Base-by-base conservation (phyloP, 2,888 invertebrate species). In the Eubasilissa splendida region DNA sequence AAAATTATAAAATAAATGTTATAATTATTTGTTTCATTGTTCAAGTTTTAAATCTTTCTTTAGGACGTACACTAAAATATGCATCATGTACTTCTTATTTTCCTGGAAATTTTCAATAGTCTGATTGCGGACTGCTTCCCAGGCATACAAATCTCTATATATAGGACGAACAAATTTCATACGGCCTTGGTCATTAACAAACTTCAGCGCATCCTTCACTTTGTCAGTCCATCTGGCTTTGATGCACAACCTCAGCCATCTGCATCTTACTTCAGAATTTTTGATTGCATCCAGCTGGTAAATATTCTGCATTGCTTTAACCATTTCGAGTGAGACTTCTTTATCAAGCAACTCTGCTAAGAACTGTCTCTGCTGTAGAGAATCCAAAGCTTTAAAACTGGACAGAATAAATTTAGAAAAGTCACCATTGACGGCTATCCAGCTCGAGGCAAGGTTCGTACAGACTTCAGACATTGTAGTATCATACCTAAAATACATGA, bases 81-180 rank as follows among this genome's bases (percentile, higher is more conserved):
- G 93, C 96, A 97, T 97, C 97, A 97, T 96, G 86, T 92, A 90
- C 70, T 91, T 88, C 85, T 93, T 93, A 84, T 95, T 92, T 65
- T 90, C 88, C 65, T 93, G 87, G 88, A 95, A 97, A 85, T 94
- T 95, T 52, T 93, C 91, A 70, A 97, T 91, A 0, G 97, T 94
- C 83, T 86, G 87, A 1, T 91, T 88, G 82, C 95, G 91, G 0
- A 93, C 92, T 33, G 92, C 92, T 82, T 95, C 93, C 97, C 97
- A 97, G 0, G 89, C 91, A 85, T 94, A 95, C 80, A 97, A 89
- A 86, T 96, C 96, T 82, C 96, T 93, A 88, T 97, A 98, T 71
- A 98, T 90, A 3, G 98, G 97, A 54, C 96, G 91, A 2, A 96
- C 94, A 88, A 93, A 98, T 88, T 98, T 98, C 96, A 98, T 96